A percentile compares a stretch with the other conserved stretches of the same genome.
Conservation (phyloP, 2,113 vertebrate genomes). For the Triplophysa tibetana region DNA sequence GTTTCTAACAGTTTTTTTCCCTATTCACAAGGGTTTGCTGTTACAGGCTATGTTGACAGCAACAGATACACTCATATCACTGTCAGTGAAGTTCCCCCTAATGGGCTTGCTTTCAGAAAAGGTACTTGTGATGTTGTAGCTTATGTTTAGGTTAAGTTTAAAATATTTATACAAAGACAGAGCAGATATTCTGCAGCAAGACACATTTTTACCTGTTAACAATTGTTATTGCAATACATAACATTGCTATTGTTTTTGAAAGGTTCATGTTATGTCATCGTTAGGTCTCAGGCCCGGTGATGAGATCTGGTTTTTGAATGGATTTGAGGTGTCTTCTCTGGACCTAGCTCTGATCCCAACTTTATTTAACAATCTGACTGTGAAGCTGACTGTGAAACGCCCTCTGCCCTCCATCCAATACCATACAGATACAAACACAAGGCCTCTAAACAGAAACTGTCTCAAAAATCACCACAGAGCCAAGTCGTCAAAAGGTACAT, state of each 20-base stretch:
- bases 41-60: constrained; percentile 84
- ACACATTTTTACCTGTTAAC: too few species aligned
- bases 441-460: constrained; percentile 77
- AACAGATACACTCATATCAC: constrained; percentile 75
- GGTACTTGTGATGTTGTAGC: constrained; percentile 65
- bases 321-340: constrained; percentile 79
- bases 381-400: constrained; percentile 79
- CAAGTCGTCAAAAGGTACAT: constrained; percentile 81
- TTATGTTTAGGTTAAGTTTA: constrained; percentile 1
- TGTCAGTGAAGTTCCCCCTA: constrained; percentile 83
- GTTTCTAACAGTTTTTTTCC: neutral
- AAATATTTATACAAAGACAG: neutral
- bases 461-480: constrained; percentile 82
- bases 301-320: constrained; percentile 88
- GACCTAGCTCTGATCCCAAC: constrained; percentile 86
- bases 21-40: constrained; percentile 81
- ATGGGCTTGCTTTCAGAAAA: constrained; percentile 80
- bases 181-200: neutral
- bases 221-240: too few species aligned
- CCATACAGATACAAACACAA: constrained; percentile 62
- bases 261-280: neutral
- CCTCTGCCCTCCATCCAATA: constrained; percentile 63
- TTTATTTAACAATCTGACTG: constrained; percentile 81
- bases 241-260: neutral
- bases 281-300: constrained; percentile 64